Conservation (phyloP, 1,140 invertebrate genomes). For the Platorchestia sp. region DNA sequence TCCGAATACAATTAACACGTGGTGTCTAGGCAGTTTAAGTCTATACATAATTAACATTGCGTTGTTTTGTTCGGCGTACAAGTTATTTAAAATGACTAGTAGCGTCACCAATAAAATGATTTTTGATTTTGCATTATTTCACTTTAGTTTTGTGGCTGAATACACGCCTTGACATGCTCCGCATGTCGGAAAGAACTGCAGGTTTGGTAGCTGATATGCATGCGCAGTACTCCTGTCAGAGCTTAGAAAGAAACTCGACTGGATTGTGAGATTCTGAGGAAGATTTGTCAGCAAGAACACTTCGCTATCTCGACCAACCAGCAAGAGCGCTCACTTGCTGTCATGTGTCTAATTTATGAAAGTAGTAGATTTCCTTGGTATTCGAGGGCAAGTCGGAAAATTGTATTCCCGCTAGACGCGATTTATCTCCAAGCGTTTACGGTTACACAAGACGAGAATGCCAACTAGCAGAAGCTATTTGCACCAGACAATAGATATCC, state of each 20-base stretch:
- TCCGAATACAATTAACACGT: not conserved
- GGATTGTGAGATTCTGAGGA: conserved; percentile 33
- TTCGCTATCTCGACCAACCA: conserved; percentile 42
- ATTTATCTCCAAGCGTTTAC: conserved; percentile 52
- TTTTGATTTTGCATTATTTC: not conserved
- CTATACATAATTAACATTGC: not conserved
- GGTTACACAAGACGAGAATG: conserved; percentile 53
- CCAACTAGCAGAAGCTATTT: conserved; percentile 45
- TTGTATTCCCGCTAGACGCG: conserved; percentile 44
- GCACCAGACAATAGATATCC: conserved; percentile 27
- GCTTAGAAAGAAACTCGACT: not conserved
- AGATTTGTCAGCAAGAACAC: conserved; percentile 2
- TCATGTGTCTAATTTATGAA: conserved; percentile 54
- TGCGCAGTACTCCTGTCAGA: not conserved
- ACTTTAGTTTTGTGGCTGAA: not conserved
- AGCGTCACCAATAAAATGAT: not conserved
- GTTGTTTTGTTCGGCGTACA: not conserved
- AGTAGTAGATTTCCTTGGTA: conserved; percentile 52
- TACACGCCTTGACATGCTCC: not conserved
- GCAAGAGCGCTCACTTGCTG: conserved; percentile 35
- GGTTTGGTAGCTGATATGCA: not conserved
- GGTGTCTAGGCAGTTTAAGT: not conserved
- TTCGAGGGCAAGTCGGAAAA: conserved; percentile 54
- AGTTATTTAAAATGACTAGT: not conserved
- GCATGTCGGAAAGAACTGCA: not conserved